phyloP scores from a whole-genome alignment of 2,113 vertebrate genomes.

The Pantherophis guttatus region DNA sequence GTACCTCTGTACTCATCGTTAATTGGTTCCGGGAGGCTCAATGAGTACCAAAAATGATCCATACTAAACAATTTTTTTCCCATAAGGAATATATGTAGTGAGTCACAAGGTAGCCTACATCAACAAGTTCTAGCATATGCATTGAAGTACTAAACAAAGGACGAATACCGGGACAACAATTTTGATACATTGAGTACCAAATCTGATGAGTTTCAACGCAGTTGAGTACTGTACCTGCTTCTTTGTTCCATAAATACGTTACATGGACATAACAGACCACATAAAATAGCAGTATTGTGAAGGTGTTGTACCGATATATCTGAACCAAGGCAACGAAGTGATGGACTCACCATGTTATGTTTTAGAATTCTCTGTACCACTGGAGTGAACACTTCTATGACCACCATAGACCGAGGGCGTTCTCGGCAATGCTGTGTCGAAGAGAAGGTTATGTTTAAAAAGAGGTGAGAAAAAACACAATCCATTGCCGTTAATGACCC shows the following conservation, averaged over 20 bases:
- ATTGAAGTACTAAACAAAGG: not conserved
- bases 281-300: not conserved
- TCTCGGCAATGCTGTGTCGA: slow-evolving; percentile 91
- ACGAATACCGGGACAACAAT: not conserved
- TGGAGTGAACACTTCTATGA: slow-evolving; percentile 97
- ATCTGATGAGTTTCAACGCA: not conserved
- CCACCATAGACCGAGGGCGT: slow-evolving; percentile 96
- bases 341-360: slow-evolving; percentile 92
- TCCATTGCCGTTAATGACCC: not conserved
- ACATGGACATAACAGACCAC: too few relatives aligned
- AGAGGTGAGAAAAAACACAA: not conserved
- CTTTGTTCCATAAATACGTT: not conserved
- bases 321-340: fast-evolving
- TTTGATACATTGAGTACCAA: not conserved
- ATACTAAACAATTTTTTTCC: not conserved
- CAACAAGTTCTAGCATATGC: not conserved
- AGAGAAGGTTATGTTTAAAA: slow-evolving; percentile 2
- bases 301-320: not conserved
- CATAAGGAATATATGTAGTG: not conserved
- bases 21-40: not conserved
- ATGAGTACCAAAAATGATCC: not conserved
- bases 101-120: not conserved
- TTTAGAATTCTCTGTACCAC: slow-evolving; percentile 99
- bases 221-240: not conserved
- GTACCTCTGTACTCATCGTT: not conserved